Evolutionary conservation across 2,797 vertebrate species (phyloP).

Genomic region (Helarctos malayanus): DNA sequence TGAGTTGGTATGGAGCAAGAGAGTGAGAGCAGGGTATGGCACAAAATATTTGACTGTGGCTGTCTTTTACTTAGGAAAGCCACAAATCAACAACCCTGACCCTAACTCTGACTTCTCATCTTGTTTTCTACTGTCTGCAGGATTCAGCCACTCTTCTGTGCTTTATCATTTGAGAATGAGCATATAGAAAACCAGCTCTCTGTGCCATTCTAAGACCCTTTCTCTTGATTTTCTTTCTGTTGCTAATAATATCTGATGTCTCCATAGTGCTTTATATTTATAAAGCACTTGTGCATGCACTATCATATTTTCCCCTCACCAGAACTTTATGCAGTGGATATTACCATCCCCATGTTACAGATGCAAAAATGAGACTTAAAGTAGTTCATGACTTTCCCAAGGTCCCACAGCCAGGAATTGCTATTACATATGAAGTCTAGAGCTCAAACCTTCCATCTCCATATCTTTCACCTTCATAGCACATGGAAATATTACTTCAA

Average conservation of each 20-base stretch:
- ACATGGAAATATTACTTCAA: background rate
- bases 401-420: background rate
- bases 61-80: background rate
- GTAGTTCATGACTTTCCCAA: background rate
- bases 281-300: background rate
- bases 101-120: background rate
- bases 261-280: background rate
- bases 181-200: background rate
- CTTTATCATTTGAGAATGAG: background rate
- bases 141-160: background rate
- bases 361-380: background rate
- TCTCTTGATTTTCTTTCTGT: background rate
- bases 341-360: background rate
- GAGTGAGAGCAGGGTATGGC: background rate
- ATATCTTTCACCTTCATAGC: background rate
- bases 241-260: background rate
- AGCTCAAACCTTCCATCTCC: background rate
- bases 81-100: background rate
- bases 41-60: background rate
- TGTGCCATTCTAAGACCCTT: background rate
- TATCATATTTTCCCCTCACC: background rate
- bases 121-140: background rate
- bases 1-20: background rate
- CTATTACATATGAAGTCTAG: background rate
- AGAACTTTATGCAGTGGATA: background rate